Conservation (phyloP, 2,113 vertebrate species). For the Corythornis vintsioides region DNA sequence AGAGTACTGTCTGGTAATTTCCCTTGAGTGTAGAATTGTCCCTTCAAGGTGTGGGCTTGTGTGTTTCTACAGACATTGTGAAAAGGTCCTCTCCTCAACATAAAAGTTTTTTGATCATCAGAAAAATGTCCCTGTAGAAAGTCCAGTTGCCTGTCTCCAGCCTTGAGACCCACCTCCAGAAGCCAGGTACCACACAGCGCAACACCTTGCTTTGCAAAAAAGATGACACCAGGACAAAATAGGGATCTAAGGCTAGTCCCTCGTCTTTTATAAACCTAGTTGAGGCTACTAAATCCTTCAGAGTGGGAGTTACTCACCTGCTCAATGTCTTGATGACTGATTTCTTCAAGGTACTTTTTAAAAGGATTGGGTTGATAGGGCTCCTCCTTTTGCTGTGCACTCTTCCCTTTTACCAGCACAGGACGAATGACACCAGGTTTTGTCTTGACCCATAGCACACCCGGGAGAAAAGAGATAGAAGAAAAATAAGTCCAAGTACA, state of each 20-base stretch:
- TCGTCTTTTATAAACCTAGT: neutral
- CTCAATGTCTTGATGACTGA: slow-evolving; percentile 56
- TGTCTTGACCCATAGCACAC: slow-evolving; percentile 75
- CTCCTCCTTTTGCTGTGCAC: slow-evolving; percentile 74
- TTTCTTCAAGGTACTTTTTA: slow-evolving; percentile 77
- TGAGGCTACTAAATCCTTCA: neutral
- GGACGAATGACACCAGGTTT: slow-evolving; percentile 91
- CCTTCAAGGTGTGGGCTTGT: neutral
- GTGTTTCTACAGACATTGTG: neutral
- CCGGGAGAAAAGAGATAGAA: neutral
- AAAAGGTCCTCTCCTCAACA: neutral
- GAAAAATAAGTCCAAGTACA: neutral
- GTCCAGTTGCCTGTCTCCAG: neutral
- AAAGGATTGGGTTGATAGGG: slow-evolving; percentile 80
- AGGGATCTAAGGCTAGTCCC: neutral
- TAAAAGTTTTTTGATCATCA: neutral
- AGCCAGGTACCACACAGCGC: accelerated
- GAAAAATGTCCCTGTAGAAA: neutral
- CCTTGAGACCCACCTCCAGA: neutral
- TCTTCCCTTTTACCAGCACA: slow-evolving; percentile 76
- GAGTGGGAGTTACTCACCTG: slow-evolving; percentile 74
- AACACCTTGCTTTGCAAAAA: neutral
- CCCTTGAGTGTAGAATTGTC: neutral
- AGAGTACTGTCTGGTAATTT: neutral
- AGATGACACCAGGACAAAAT: neutral